A percentile compares a stretch with the other conserved stretches of the same genome.
Conservation (phyloP, 2,888 invertebrate species). For the Ophion slaviceki region DNA sequence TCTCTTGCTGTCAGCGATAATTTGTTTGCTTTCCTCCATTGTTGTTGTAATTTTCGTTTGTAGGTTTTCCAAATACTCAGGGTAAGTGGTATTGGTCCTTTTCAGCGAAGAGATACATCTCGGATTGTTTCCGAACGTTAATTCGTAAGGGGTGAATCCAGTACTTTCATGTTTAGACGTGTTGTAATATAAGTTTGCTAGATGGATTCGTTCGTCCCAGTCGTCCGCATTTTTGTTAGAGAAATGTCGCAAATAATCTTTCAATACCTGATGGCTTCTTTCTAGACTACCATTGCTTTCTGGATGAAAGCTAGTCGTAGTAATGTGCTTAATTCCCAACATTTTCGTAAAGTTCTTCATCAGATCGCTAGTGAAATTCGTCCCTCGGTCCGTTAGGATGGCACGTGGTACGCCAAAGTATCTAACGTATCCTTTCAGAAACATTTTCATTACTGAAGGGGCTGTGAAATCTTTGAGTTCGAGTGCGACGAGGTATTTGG, state of each 20-base stretch:
- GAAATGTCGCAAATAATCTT: slow-evolving; percentile 18
- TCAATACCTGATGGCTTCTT: slow-evolving; percentile 13
- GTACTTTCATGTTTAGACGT: slow-evolving; percentile 47
- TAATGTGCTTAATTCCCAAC: slow-evolving; percentile 12
- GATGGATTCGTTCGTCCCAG: slow-evolving; percentile 34
- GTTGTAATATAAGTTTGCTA: slow-evolving; percentile 42
- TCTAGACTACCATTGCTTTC: slow-evolving; percentile 29
- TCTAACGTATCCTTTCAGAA: slow-evolving; percentile 28
- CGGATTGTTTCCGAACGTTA: slow-evolving; percentile 31
- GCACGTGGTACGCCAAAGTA: slow-evolving; percentile 77
- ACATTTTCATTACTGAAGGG: slow-evolving; percentile 1
- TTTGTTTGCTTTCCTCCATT: slow-evolving; percentile 20
- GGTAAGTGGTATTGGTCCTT: slow-evolving; percentile 12
- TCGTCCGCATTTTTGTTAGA: slow-evolving; percentile 31
- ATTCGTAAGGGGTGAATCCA: slow-evolving; percentile 21
- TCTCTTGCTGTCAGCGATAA: slow-evolving; percentile 37
- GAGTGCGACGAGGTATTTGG: slow-evolving; percentile 20
- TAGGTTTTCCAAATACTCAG: slow-evolving; percentile 34
- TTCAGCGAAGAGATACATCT: slow-evolving; percentile 23
- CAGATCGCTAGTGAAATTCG: slow-evolving; percentile 77
- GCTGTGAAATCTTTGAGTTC: not conserved
- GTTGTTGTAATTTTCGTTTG: slow-evolving; percentile 1
- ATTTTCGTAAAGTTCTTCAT: slow-evolving; percentile 56
- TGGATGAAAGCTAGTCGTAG: slow-evolving; percentile 20
- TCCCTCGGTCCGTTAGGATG: slow-evolving; percentile 80